Evolutionary conservation across 2,797 vertebrate species (phyloP).

Genomic region (Clamator glandarius): DNA sequence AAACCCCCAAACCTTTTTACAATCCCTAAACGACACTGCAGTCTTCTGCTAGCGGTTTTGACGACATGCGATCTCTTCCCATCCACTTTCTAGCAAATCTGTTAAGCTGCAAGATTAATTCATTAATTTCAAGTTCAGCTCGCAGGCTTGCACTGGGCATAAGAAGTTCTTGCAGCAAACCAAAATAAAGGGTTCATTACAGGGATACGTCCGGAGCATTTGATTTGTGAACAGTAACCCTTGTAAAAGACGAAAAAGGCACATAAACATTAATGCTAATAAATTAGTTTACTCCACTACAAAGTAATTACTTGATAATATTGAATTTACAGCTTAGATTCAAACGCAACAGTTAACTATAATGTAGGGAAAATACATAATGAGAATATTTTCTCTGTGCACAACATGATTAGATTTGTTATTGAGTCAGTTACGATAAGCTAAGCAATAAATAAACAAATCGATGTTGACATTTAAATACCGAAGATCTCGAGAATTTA

Average conservation of each 20-base stretch:
- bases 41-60: constrained; percentile 44
- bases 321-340: constrained; percentile 79
- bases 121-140: constrained; percentile 77
- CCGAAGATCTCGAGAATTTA: constrained; percentile 78
- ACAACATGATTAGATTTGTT: constrained; percentile 82
- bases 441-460: constrained; percentile 84
- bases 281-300: constrained; percentile 81
- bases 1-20: constrained; percentile 45
- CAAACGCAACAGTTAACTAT: constrained; percentile 68
- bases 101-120: constrained; percentile 72
- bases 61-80: constrained; percentile 61
- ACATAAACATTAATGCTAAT: constrained; percentile 82
- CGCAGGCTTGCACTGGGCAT: constrained; percentile 56
- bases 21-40: constrained; percentile 48
- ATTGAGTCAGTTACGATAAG: constrained; percentile 78
- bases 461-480: constrained; percentile 83
- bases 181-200: constrained; percentile 81
- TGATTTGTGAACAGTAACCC: constrained; percentile 80
- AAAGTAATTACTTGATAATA: constrained; percentile 81
- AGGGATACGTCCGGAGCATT: constrained; percentile 71
- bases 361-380: constrained; percentile 77
- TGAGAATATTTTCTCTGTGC: constrained; percentile 71
- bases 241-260: constrained; percentile 73
- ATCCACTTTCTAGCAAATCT: constrained; percentile 71
- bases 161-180: constrained; percentile 76